A percentile compares a stretch with the other conserved stretches of the same genome.
Evolutionary conservation across 1,140 invertebrate species (phyloP).

Genomic region (Cotesia chilonis): DNA sequence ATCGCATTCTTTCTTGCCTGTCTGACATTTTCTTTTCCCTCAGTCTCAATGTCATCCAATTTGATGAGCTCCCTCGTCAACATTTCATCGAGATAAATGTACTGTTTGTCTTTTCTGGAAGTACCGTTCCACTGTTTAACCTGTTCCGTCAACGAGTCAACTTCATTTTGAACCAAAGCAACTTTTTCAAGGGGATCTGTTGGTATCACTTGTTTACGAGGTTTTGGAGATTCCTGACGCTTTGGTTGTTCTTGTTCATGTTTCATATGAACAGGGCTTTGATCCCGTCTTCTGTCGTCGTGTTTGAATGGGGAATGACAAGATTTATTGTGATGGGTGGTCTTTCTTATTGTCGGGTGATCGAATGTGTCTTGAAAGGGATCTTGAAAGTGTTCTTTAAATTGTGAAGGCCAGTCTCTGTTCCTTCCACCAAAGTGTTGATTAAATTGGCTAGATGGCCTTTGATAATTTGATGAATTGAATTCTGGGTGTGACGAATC

Average conservation of each 20-base stretch:
- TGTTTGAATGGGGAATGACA: conserved; percentile 48
- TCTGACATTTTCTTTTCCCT: conserved; percentile 88
- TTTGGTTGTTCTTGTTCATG: conserved; percentile 52
- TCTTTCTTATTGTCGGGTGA: conserved; percentile 19
- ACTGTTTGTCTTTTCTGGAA: conserved; percentile 82
- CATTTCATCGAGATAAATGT: conserved; percentile 93
- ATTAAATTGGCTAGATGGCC: conserved; percentile 47
- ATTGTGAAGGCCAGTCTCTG: conserved; percentile 46
- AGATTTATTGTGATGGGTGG: conserved; percentile 44
- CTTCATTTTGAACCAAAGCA: conserved; percentile 80
- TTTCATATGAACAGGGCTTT: conserved; percentile 46
- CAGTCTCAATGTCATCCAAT: conserved; percentile 90
- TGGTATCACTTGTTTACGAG: conserved; percentile 60
- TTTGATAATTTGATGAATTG: conserved; percentile 60
- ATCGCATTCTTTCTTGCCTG: conserved; percentile 87
- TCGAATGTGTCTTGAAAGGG: conserved; percentile 44
- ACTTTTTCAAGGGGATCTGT: conserved; percentile 81
- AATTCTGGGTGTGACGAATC: conserved; percentile 55
- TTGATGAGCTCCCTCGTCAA: conserved; percentile 90
- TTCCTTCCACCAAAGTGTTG: conserved; percentile 42
- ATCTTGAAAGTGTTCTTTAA: conserved; percentile 49
- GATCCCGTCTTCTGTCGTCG: conserved; percentile 26
- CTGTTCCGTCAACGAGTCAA: conserved; percentile 77
- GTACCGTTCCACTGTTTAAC: conserved; percentile 81
- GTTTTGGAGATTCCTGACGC: conserved; percentile 51